phyloP scores from a whole-genome alignment of 1,140 invertebrate genomes.

The Brachionus calyciflorus region DNA sequence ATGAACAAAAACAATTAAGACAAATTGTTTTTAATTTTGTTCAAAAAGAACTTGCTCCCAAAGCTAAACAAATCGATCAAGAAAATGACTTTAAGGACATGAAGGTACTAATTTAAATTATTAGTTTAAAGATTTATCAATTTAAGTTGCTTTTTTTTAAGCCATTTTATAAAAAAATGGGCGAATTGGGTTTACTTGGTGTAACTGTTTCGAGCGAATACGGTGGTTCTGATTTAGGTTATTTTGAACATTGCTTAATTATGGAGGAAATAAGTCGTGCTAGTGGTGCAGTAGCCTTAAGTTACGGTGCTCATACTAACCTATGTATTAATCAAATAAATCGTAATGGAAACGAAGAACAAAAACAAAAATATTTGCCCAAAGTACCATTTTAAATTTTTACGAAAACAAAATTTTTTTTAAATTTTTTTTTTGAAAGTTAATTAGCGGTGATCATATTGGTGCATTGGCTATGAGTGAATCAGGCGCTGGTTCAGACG shows the following conservation, averaged over 20 bases:
- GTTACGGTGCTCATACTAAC: conserved; percentile 96
- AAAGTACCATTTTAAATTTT: conserved; percentile 69
- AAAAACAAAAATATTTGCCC: conserved; percentile 87
- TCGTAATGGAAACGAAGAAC: conserved; percentile 83
- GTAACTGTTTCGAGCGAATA: conserved; percentile 82
- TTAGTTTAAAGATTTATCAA: too few species aligned
- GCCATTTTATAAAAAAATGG: conserved; percentile 86
- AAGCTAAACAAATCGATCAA: conserved; percentile 84
- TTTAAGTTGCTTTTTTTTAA: too few species aligned
- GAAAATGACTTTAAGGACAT: conserved; percentile 76
- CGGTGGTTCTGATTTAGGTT: conserved; percentile 85
- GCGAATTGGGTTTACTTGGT: conserved; percentile 81
- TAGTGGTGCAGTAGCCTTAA: conserved; percentile 76
- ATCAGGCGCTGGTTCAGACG: conserved; percentile 85
- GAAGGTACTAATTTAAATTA: conserved; percentile 62
- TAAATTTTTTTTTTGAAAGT: conserved; percentile 63
- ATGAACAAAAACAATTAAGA: conserved; percentile 80
- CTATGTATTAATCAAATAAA: conserved; percentile 95
- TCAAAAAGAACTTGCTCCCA: conserved; percentile 90
- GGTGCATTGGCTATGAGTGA: conserved; percentile 98
- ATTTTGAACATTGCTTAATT: conserved; percentile 86
- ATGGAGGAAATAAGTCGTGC: conserved; percentile 92
- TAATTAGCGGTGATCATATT: conserved; percentile 86
- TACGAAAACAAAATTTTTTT: background rate
- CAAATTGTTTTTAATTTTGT: conserved; percentile 82